These are phyloP conservation scores for Parotia lawesii DNA, from an alignment of 2,113 vertebrate species.

Conservation along the genomic window DNA sequence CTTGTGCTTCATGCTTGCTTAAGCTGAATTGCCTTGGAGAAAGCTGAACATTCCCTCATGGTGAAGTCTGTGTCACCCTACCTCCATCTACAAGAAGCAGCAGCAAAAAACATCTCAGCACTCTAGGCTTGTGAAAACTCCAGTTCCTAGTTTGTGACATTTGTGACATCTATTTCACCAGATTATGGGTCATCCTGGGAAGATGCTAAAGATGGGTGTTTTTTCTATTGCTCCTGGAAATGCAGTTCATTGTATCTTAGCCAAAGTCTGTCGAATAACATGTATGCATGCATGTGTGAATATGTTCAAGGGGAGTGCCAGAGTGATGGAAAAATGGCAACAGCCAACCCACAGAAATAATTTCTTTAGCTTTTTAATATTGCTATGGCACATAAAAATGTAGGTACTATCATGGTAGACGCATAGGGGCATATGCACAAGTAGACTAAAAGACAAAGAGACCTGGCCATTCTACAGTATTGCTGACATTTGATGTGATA, in stretches of 20 bases:
- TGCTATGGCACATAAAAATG: not conserved
- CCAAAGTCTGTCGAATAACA: not conserved
- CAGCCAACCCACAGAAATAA: not conserved
- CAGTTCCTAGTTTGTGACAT: not conserved
- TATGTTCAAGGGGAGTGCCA: not conserved
- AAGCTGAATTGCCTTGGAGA: not conserved
- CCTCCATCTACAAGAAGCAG: not conserved
- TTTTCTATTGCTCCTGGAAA: not conserved
- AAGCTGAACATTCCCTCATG: not conserved
- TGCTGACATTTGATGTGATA: not conserved
- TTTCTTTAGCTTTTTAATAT: not conserved
- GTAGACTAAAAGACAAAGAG: not conserved
- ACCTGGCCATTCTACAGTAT: not conserved
- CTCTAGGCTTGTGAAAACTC: not conserved
- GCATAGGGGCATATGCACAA: accelerated
- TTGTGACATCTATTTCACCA: not conserved
- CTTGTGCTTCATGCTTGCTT: not conserved
- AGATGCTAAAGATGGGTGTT: not conserved
- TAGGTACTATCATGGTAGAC: not conserved
- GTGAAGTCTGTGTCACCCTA: not conserved
- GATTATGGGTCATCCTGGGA: not conserved
- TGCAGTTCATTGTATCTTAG: not conserved
- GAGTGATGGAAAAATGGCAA: not conserved
- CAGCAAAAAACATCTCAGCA: not conserved
- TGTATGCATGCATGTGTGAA: not conserved